Evolutionary conservation across 2,797 vertebrate species (phyloP).

Genomic region (Enteromius fasciolatus): DNA sequence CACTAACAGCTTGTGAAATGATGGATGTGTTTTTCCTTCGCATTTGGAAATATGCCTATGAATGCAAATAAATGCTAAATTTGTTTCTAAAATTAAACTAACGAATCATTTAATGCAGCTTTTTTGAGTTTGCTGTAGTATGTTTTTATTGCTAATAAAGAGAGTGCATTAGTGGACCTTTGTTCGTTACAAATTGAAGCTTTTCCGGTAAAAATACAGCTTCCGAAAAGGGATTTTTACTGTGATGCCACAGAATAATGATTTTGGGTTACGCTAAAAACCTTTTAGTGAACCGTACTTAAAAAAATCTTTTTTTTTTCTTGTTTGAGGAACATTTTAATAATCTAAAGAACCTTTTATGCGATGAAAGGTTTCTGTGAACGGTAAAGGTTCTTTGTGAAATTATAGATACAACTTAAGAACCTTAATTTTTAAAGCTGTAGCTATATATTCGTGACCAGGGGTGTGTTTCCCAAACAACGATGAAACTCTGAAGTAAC

Average conservation of each 20-base stretch:
- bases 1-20: background rate
- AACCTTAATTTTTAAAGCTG: background rate
- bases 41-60: background rate
- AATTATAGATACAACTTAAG: background rate
- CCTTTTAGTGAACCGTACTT: background rate
- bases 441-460: background rate
- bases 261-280: background rate
- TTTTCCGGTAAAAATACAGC: background rate
- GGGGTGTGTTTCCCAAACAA: no score
- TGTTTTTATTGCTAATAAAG: background rate
- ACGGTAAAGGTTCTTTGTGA: background rate
- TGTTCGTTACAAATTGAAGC: background rate
- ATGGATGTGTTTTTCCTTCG: background rate
- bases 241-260: background rate
- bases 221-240: background rate
- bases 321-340: background rate
- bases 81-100: background rate
- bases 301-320: background rate
- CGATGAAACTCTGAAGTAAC: no score
- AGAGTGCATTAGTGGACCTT: background rate
- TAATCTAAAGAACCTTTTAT: background rate
- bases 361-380: background rate
- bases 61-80: background rate
- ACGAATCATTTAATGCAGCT: background rate
- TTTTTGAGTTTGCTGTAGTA: background rate